Conservation (phyloP, 1,140 invertebrate genomes). For the Drosophila serrata region DNA sequence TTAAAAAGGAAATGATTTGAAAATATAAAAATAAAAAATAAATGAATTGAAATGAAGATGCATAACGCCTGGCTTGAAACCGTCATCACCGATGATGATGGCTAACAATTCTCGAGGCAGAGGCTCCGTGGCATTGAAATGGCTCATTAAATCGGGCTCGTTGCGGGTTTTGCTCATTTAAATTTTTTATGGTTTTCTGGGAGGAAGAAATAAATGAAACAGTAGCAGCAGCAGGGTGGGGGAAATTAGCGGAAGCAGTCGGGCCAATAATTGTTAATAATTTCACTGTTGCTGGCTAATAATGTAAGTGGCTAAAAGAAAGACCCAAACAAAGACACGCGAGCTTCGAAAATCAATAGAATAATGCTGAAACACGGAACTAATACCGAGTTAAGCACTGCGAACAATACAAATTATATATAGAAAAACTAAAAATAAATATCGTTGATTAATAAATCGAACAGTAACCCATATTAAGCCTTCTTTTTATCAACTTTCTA, state of each 20-base stretch:
- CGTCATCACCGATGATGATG: not conserved
- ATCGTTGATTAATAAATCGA: not conserved
- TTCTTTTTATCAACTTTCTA: not conserved
- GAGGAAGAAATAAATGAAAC: not conserved
- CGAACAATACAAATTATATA: not conserved
- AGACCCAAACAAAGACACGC: slow-evolving; percentile 11
- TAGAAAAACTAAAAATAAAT: not conserved
- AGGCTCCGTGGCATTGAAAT: slow-evolving; percentile 57
- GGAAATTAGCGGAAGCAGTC: slow-evolving; percentile 31
- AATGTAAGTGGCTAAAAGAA: slow-evolving; percentile 1
- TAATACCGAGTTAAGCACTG: not conserved
- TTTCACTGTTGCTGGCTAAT: slow-evolving; percentile 35
- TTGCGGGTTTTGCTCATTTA: slow-evolving; percentile 45
- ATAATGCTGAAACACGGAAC: slow-evolving; percentile 1
- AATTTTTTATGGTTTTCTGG: slow-evolving; percentile 47
- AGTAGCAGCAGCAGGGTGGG: not conserved
- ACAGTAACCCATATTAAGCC: not conserved
- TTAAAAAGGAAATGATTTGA: slow-evolving; percentile 11
- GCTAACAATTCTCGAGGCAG: slow-evolving; percentile 22
- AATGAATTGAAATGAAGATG: not conserved
- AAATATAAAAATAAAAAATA: not conserved
- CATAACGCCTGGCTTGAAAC: slow-evolving; percentile 5
- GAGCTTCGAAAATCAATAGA: slow-evolving; percentile 15
- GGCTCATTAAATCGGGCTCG: slow-evolving; percentile 52
- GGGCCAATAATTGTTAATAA: slow-evolving; percentile 52